These are phyloP conservation scores for Hydropotes inermis DNA, from an alignment of 2,113 vertebrate species.

Conservation along the genomic window DNA sequence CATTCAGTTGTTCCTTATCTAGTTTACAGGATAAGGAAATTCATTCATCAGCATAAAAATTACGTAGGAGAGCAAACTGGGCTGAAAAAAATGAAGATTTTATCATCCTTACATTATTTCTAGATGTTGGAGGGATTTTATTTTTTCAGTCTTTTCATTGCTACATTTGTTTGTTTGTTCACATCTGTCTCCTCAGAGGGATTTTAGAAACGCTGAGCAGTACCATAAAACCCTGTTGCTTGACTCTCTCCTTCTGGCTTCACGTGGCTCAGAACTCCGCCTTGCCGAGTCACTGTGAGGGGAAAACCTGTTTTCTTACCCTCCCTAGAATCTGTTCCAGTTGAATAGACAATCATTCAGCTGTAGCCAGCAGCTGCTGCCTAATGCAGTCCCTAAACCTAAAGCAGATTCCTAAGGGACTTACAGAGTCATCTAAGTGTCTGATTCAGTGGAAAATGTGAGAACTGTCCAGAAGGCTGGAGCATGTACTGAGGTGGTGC, in stretches of 20 bases:
- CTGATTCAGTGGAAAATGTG: not conserved
- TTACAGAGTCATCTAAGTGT: not conserved
- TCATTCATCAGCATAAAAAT: conserved; percentile 59
- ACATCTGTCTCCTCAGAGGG: not conserved
- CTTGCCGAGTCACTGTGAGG: not conserved
- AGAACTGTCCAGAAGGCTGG: not conserved
- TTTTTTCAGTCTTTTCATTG: not conserved
- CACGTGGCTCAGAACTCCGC: not conserved
- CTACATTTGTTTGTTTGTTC: not conserved
- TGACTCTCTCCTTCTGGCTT: not conserved
- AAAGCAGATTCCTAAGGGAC: not conserved
- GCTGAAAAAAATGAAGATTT: conserved; percentile 1
- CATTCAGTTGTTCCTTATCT: not conserved
- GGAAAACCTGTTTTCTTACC: not conserved
- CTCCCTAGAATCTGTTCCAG: not conserved
- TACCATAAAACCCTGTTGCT: not conserved
- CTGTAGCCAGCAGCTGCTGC: conserved; percentile 12
- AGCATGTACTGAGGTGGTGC: not conserved
- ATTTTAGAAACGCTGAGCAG: not conserved
- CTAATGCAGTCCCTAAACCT: not conserved
- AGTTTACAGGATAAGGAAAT: conserved; percentile 39
- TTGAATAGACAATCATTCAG: not conserved
- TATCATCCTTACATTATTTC: conserved; percentile 54
- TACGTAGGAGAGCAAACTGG: not conserved
- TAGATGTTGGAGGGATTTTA: not conserved